phyloP scores from a whole-genome alignment of 1,140 invertebrate species.

The Zaprionus camerounensis region DNA sequence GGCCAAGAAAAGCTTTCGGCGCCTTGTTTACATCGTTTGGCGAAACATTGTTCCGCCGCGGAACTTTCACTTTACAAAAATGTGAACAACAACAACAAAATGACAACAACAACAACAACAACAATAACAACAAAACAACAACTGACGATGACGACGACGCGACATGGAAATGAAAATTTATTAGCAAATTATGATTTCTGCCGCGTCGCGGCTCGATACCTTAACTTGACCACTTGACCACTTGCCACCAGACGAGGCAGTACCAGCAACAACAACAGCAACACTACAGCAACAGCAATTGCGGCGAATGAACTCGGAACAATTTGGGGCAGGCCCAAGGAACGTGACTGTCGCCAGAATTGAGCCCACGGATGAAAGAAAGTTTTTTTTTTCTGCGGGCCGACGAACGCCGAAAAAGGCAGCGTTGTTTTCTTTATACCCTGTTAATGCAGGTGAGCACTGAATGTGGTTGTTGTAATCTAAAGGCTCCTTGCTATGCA shows the following conservation, averaged over 20 bases:
- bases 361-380: conserved; percentile 69
- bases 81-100: conserved; percentile 48
- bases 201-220: conserved; percentile 29
- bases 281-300: conserved; percentile 1
- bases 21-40: conserved; percentile 37
- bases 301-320: conserved; percentile 58
- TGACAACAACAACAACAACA: neutral
- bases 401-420: conserved; percentile 6
- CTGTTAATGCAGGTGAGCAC: neutral
- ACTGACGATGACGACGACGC: conserved; percentile 25
- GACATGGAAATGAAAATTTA: conserved; percentile 77
- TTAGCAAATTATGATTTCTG: conserved; percentile 79
- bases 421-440: conserved; percentile 32
- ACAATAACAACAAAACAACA: conserved; percentile 9
- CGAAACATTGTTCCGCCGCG: conserved; percentile 24
- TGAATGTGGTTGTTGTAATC: neutral
- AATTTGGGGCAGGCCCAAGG: conserved; percentile 68
- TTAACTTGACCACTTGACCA: conserved; percentile 44
- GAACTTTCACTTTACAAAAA: conserved; percentile 73
- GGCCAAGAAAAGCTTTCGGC: conserved; percentile 29
- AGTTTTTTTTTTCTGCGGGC: conserved; percentile 35
- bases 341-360: conserved; percentile 77
- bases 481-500: neutral
- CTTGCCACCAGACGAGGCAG: conserved; percentile 36
- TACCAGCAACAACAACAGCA: conserved; percentile 2